phyloP scores from a whole-genome alignment of 2,888 invertebrate genomes.

The Agonum fuliginosum region DNA sequence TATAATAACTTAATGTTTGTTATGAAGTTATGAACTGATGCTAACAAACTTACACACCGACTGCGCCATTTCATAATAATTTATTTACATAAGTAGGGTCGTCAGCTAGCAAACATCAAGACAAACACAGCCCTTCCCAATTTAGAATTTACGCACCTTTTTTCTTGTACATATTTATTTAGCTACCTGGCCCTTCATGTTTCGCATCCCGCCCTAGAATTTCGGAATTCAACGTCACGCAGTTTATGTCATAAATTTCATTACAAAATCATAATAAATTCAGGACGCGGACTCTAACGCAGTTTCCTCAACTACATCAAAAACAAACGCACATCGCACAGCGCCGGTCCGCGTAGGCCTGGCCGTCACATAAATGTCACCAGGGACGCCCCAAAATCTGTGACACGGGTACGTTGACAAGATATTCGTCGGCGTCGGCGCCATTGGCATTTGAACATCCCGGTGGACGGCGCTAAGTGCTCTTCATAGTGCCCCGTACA shows the following conservation, averaged over 20 bases:
- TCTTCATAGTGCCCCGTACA: slow-evolving; percentile 17
- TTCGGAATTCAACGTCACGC: slow-evolving; percentile 7
- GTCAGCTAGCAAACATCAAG: neutral
- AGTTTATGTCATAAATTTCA: slow-evolving; percentile 39
- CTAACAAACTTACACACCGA: too few relatives aligned
- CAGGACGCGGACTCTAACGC: slow-evolving; percentile 15
- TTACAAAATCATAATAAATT: slow-evolving; percentile 38
- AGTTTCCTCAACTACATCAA: slow-evolving; percentile 31
- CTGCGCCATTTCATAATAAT: too few relatives aligned
- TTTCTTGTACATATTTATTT: neutral
- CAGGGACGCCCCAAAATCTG: slow-evolving; percentile 43
- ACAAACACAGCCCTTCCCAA: neutral
- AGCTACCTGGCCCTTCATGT: neutral
- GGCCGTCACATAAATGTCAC: slow-evolving; percentile 50
- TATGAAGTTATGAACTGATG: too few relatives aligned
- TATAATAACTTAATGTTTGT: too few relatives aligned
- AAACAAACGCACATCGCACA: slow-evolving; percentile 13
- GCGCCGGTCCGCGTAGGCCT: neutral
- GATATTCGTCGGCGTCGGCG: slow-evolving; percentile 34
- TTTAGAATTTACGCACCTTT: neutral
- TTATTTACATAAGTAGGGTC: too few relatives aligned
- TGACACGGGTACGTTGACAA: slow-evolving; percentile 51
- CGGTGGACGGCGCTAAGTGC: slow-evolving; percentile 43
- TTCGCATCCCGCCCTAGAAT: neutral
- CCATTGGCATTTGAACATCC: slow-evolving; percentile 33